Evolutionary conservation across 2,113 vertebrate species (phyloP).

Genomic region (Eulemur rufifrons): DNA sequence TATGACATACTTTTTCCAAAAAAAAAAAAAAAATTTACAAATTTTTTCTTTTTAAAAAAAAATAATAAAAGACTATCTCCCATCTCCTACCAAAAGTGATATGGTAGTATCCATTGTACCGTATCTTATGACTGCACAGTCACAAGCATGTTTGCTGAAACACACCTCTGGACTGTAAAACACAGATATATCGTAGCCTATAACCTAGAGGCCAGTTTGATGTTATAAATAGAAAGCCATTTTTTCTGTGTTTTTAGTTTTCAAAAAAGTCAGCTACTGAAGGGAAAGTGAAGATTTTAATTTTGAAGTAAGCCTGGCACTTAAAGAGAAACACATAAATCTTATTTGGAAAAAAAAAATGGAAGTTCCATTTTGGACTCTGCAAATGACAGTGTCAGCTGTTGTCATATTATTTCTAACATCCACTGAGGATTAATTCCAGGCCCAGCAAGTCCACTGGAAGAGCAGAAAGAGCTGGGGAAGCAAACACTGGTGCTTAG

Average conservation of each 20-base stretch:
- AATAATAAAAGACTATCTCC: neutral
- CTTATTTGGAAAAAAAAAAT: neutral
- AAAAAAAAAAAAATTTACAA: neutral
- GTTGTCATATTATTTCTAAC: conserved; percentile 49
- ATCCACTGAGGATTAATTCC: neutral
- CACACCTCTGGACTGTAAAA: neutral
- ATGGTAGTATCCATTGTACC: neutral
- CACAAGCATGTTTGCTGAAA: neutral
- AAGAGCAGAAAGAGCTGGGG: neutral
- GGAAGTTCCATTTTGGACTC: conserved; percentile 10
- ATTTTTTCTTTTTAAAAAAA: neutral
- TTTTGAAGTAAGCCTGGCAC: conserved; percentile 20
- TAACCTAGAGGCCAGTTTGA: neutral
- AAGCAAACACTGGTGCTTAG: neutral
- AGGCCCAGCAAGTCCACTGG: neutral
- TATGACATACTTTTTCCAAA: neutral
- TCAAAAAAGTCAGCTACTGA: neutral
- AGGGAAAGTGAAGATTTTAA: conserved; percentile 38
- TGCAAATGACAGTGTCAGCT: conserved; percentile 14
- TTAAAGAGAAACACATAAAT: conserved; percentile 42
- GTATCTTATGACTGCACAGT: neutral
- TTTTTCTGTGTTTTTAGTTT: conserved; percentile 24
- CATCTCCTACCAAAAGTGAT: neutral
- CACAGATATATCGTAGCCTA: neutral
- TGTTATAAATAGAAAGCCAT: neutral